Evolutionary conservation across 2,888 invertebrate genomes (phyloP).

Genomic region (Prosopocoilus inquinatus): DNA sequence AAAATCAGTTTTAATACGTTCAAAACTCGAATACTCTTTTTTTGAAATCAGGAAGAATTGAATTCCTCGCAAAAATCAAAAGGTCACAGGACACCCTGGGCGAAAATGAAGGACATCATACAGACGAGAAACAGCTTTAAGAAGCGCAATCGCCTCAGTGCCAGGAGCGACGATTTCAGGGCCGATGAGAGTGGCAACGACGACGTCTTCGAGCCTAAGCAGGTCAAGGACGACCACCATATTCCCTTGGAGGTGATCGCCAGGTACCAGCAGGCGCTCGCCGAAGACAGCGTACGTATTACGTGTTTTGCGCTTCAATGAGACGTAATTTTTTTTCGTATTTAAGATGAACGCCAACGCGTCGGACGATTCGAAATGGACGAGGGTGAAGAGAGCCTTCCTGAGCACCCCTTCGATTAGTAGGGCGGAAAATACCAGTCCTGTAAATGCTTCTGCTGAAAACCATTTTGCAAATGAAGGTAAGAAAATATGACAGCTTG

Average conservation of each 20-base stretch:
- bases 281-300: constrained; percentile 32
- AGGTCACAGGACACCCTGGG: constrained; percentile 64
- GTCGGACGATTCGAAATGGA: constrained; percentile 66
- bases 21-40: neutral
- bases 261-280: constrained; percentile 40
- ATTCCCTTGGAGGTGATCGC: constrained; percentile 39
- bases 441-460: constrained; percentile 7
- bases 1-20: neutral
- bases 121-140: constrained; percentile 68
- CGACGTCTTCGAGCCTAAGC: constrained; percentile 43
- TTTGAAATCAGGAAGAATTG: constrained; percentile 14
- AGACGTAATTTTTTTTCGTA: neutral
- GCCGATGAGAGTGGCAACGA: constrained; percentile 45
- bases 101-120: constrained; percentile 74
- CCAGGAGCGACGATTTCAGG: constrained; percentile 45
- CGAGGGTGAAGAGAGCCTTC: constrained; percentile 71
- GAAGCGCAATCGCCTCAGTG: constrained; percentile 51
- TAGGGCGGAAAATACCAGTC: constrained; percentile 22
- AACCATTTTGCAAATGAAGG: constrained; percentile 6
- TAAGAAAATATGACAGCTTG: too few relatives aligned
- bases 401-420: constrained; percentile 46
- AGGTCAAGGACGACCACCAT: constrained; percentile 25
- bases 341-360: constrained; percentile 10
- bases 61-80: constrained; percentile 18
- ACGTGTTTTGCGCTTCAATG: constrained; percentile 5